A percentile compares a stretch with the other conserved stretches of the same genome.
Conservation (phyloP, 2,113 vertebrate genomes). For the Anguilla japonica region DNA sequence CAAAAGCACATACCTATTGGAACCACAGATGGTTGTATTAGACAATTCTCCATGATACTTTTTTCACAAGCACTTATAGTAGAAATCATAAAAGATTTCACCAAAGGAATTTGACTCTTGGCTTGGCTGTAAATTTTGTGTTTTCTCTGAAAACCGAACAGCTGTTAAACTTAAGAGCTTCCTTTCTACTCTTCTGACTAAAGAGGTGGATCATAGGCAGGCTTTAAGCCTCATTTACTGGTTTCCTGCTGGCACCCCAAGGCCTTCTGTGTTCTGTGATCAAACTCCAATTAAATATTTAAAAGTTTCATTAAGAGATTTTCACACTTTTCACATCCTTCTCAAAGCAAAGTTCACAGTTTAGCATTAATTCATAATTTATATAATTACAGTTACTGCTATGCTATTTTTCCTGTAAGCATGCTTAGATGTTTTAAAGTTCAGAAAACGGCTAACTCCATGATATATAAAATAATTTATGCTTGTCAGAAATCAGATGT, state of each 20-base stretch:
- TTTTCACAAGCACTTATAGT: background rate
- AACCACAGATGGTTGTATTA: background rate
- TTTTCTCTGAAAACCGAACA: background rate
- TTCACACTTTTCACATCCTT: no score
- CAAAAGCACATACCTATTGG: background rate
- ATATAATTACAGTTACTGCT: no score
- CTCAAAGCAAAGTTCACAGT: no score
- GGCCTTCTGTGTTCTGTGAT: no score
- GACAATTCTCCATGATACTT: background rate
- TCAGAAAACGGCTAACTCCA: no score
- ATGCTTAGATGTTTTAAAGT: no score
- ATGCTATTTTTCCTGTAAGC: no score
- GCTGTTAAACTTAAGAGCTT: background rate
- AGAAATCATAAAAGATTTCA: background rate
- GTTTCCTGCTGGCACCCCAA: background rate
- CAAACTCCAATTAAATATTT: no score
- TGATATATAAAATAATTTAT: no score
- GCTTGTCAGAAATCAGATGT: no score
- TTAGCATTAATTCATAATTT: no score
- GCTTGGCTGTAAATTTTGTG: background rate
- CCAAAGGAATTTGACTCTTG: background rate
- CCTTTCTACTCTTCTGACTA: background rate
- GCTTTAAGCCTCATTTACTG: background rate
- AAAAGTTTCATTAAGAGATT: no score
- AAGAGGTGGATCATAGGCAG: background rate